Evolutionary conservation across 2,797 vertebrate species (phyloP).

Genomic region (Acipenser ruthenus): DNA sequence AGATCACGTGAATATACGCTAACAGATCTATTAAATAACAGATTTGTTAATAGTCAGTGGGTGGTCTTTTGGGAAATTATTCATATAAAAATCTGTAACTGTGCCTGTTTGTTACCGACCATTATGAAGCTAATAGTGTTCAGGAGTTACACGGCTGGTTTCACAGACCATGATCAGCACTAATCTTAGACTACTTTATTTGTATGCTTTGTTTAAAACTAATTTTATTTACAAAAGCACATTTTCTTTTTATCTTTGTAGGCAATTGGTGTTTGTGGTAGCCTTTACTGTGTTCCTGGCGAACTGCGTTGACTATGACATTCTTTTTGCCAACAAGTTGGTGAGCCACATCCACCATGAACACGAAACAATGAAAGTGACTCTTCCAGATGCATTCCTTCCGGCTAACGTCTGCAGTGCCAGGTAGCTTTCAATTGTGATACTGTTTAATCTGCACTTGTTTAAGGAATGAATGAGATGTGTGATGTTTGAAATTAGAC

Average conservation of each 20-base stretch:
- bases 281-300: conserved; percentile 93
- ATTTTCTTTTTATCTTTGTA: conserved; percentile 33
- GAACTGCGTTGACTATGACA: conserved; percentile 98
- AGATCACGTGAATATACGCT: too few species aligned
- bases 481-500: too few species aligned
- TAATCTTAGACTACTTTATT: neutral
- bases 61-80: too few species aligned
- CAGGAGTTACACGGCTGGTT: too few species aligned
- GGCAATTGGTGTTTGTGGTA: conserved; percentile 96
- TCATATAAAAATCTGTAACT: too few species aligned
- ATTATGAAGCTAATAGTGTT: too few species aligned
- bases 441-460: neutral
- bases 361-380: conserved; percentile 81
- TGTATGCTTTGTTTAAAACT: neutral
- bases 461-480: neutral
- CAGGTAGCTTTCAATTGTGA: conserved; percentile 51
- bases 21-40: too few species aligned
- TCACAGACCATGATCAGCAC: too few species aligned
- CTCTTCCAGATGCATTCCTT: conserved; percentile 88
- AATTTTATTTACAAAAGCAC: neutral
- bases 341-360: conserved; percentile 85
- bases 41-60: too few species aligned
- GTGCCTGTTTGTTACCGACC: too few species aligned
- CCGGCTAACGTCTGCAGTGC: conserved; percentile 80
- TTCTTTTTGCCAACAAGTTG: conserved; percentile 96